Conservation (phyloP, 2,797 vertebrate genomes). For the Eurystomus glaucurus region DNA sequence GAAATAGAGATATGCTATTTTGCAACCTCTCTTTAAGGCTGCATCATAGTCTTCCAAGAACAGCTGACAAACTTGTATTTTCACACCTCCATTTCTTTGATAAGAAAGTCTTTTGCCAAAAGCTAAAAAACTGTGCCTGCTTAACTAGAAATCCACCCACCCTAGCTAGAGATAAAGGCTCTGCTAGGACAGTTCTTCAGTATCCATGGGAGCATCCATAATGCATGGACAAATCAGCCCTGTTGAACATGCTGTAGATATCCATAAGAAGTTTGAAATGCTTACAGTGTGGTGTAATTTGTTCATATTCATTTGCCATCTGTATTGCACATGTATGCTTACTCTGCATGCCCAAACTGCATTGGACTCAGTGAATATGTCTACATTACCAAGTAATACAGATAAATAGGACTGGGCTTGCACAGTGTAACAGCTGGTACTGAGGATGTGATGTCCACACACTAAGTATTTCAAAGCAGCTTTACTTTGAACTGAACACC, state of each 20-base stretch:
- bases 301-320: conserved; percentile 31
- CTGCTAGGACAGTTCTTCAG: background rate
- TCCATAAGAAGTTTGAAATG: background rate
- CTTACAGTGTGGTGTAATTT: background rate
- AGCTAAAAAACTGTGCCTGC: background rate
- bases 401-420: background rate
- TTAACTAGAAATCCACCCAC: background rate
- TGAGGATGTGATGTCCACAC: background rate
- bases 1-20: background rate
- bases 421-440: background rate
- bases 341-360: background rate
- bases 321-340: background rate
- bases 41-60: background rate
- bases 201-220: background rate
- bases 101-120: background rate
- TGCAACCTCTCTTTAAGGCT: background rate
- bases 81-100: background rate
- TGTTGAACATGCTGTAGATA: background rate
- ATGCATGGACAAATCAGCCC: background rate
- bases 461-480: background rate
- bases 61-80: background rate
- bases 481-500: background rate
- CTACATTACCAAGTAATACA: background rate
- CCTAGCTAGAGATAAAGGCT: background rate
- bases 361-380: background rate